Percentiles rank a stretch among this genome's conserved stretches.
Conservation (phyloP, 2,113 vertebrate genomes). For the Calypte anna region DNA sequence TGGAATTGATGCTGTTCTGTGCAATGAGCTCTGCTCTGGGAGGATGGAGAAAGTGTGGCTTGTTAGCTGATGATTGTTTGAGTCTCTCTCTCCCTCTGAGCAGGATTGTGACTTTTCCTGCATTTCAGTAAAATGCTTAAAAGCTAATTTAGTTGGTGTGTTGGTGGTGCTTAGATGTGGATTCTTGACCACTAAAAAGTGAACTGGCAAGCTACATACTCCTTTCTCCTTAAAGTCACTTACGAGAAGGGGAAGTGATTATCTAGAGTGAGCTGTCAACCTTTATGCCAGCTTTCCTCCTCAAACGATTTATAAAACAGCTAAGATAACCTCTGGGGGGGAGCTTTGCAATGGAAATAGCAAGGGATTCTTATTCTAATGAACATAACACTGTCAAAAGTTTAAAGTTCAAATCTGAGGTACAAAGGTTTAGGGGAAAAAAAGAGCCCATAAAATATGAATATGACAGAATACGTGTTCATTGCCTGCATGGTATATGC, state of each 20-base stretch:
- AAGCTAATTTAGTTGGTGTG: constrained; percentile 49
- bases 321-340: constrained; percentile 55
- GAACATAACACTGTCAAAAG: constrained; percentile 72
- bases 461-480: constrained; percentile 61
- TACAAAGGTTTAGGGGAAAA: constrained; percentile 32
- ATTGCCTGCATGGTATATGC: constrained; percentile 9
- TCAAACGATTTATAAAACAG: constrained; percentile 65
- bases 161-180: background rate
- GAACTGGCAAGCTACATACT: constrained; percentile 50
- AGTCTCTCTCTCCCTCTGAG: background rate
- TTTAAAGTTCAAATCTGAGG: constrained; percentile 70
- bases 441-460: constrained; percentile 37
- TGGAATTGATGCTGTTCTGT: background rate
- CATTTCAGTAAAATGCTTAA: constrained; percentile 38
- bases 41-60: background rate
- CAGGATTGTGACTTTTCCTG: background rate
- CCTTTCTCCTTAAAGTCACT: constrained; percentile 55
- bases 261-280: constrained; percentile 68
- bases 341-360: constrained; percentile 68
- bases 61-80: background rate
- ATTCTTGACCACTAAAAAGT: constrained; percentile 50
- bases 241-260: constrained; percentile 32
- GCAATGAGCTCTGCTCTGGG: constrained; percentile 10
- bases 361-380: constrained; percentile 71
- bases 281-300: constrained; percentile 64